Percentiles rank a stretch among this genome's conserved stretches.
Conservation (phyloP, 2,888 invertebrate genomes). For the Hesperia comma region DNA sequence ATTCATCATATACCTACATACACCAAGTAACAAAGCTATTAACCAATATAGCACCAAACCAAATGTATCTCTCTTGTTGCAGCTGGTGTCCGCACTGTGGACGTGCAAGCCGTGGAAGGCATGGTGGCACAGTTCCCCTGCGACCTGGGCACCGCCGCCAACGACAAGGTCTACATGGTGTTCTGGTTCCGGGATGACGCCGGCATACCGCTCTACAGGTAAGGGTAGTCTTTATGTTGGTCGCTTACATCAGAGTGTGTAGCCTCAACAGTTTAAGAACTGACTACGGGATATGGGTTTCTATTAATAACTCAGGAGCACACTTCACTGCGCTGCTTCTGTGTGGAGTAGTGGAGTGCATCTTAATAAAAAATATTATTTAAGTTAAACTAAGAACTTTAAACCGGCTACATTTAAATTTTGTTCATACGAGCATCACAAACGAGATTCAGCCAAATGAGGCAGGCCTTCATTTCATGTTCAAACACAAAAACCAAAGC, state of each 20-base stretch:
- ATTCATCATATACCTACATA: no score
- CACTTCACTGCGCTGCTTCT: no score
- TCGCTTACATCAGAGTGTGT: no score
- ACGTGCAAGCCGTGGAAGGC: slow-evolving; percentile 94
- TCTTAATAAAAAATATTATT: no score
- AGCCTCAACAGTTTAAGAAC: no score
- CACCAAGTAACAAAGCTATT: no score
- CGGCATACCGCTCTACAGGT: slow-evolving; percentile 95
- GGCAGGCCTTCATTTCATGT: slow-evolving; percentile 8
- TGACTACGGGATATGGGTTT: no score
- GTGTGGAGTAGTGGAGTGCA: no score
- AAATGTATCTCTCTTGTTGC: slow-evolving; percentile 46
- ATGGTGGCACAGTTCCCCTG: slow-evolving; percentile 94
- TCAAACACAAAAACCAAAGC: slow-evolving; percentile 22
- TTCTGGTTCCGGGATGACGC: slow-evolving; percentile 96
- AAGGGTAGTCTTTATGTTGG: slow-evolving; percentile 22
- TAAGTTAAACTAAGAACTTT: no score
- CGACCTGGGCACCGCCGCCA: slow-evolving; percentile 91
- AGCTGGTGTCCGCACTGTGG: slow-evolving; percentile 88
- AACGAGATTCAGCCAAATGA: background rate
- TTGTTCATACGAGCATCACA: background rate
- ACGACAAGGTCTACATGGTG: slow-evolving; percentile 95
- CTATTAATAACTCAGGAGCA: no score
- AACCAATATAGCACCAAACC: no score
- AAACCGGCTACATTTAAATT: no score